Conservation (phyloP, 2,888 invertebrate genomes). For the Syritta pipiens region DNA sequence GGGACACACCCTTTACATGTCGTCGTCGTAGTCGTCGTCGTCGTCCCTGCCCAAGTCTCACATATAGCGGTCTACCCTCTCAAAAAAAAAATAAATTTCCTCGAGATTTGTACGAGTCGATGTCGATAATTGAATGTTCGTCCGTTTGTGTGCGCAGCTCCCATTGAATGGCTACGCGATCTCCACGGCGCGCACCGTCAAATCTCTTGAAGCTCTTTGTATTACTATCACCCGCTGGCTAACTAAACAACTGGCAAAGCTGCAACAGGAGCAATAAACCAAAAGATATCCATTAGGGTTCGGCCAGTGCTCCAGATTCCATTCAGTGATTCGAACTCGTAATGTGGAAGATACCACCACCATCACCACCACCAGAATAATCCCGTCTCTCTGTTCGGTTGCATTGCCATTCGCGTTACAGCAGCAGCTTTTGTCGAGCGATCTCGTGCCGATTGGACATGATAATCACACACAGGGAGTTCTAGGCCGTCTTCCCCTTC, state of each 20-base stretch:
- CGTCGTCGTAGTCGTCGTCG: background rate
- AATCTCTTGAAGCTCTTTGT: conserved; percentile 9
- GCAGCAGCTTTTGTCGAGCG: conserved; percentile 63
- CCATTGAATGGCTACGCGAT: conserved; percentile 16
- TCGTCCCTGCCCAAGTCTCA: conserved; percentile 26
- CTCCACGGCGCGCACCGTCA: too few relatives aligned
- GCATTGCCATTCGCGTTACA: background rate
- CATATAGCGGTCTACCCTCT: conserved; percentile 24
- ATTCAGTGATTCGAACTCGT: conserved; percentile 54
- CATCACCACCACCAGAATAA: background rate
- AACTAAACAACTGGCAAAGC: conserved; percentile 4
- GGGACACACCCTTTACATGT: conserved; percentile 50
- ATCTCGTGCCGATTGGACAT: conserved; percentile 69
- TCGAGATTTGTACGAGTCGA: conserved; percentile 26
- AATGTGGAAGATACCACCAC: conserved; percentile 16
- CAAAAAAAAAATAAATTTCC: conserved; percentile 47
- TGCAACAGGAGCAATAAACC: conserved; percentile 57
- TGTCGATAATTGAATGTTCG: conserved; percentile 66
- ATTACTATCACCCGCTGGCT: conserved; percentile 47
- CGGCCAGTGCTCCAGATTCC: conserved; percentile 67
- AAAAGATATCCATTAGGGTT: conserved; percentile 67
- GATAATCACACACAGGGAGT: conserved; percentile 51
- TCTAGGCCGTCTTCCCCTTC: conserved; percentile 17
- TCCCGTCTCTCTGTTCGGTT: too few relatives aligned
- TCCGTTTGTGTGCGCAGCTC: conserved; percentile 52